Conservation (phyloP, 2,888 invertebrate species). For the Lithophane socia region DNA sequence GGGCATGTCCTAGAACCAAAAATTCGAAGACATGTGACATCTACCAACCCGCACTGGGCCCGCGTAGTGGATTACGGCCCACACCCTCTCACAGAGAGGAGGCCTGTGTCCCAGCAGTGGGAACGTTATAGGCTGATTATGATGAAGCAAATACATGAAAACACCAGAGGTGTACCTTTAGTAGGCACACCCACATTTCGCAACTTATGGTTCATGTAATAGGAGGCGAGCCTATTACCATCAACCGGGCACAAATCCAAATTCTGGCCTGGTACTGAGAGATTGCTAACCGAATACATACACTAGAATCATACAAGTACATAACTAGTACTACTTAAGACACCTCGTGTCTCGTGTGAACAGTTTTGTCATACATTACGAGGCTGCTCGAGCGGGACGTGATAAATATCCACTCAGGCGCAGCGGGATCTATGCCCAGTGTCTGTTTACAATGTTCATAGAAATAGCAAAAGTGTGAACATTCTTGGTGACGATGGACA, state of each 20-base stretch:
- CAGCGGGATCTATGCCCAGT: conserved; percentile 56
- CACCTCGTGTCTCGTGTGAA: conserved; percentile 60
- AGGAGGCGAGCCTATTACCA: neutral
- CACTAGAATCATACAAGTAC: neutral
- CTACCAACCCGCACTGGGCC: too few species aligned
- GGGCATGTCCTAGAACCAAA: too few species aligned
- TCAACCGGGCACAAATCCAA: neutral
- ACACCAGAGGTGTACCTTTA: neutral
- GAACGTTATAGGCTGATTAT: too few species aligned
- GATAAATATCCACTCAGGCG: conserved; percentile 69
- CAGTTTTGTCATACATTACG: conserved; percentile 74
- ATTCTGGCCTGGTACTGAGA: neutral
- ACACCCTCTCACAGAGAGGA: too few species aligned
- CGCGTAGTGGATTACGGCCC: too few species aligned
- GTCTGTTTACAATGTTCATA: conserved; percentile 47
- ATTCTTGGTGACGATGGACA: conserved; percentile 14
- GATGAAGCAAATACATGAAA: neutral
- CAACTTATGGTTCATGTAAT: neutral
- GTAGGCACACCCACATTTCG: neutral
- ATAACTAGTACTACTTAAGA: conserved; percentile 38
- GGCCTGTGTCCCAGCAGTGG: too few species aligned
- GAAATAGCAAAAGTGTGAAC: conserved; percentile 32
- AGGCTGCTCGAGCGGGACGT: conserved; percentile 62
- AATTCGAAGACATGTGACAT: too few species aligned
- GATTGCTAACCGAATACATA: neutral